Evolutionary conservation across 2,797 vertebrate species (phyloP), one percentile per base, ranked within the genome.

Genomic region (Myioborus miniatus): DNA sequence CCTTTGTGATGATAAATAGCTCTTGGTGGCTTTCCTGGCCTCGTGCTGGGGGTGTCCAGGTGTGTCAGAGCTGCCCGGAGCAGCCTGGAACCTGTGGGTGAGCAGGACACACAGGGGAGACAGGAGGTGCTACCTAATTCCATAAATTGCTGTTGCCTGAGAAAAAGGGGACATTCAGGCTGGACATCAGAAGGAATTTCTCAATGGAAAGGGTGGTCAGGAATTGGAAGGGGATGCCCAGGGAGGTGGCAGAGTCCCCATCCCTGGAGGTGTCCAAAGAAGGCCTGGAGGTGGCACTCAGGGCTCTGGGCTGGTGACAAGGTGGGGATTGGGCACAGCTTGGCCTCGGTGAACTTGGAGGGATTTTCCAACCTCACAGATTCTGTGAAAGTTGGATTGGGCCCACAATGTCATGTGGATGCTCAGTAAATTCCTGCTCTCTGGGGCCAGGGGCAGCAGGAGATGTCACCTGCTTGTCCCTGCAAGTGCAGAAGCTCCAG

Each of bases 341-440:
- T 27, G 44, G 32, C 8, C 27, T 32, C 1, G 0, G 11, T 44
- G 44, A 11, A 27, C 19, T 32, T 29, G 23, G 19, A 50, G 13
- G 9, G 23, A 6, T 71, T 58, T 72, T 65, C 37, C 68, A 50
- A 0, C 67, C 32, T 36, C 43, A 16, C 1, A 16, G 32, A 8
- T 23, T 27, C 49, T 27, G 32, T 13, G 36, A 6, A 69, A 15
- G 7, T 23, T 47, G 17, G 26, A 3, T 15, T 55, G 14, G 21
- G 26, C 60, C 17, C 60, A 74, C 21, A 36, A 0, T 34, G 7
- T 15, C 3, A 0, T 7, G 14, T 7, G 15, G 16, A 4, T 43
- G 18, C 44, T 67, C 37, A 37, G 53, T 27, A 23, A 44, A 59
- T n/a, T 59, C 62, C 58, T 23, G 7, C 0, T 22, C 8, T 30